Evolutionary conservation across 92 coral and sea anemone genomes (phyloP), one percentile per base, ranked within the genome.

Genomic region (Epizoanthus illoricatus): DNA sequence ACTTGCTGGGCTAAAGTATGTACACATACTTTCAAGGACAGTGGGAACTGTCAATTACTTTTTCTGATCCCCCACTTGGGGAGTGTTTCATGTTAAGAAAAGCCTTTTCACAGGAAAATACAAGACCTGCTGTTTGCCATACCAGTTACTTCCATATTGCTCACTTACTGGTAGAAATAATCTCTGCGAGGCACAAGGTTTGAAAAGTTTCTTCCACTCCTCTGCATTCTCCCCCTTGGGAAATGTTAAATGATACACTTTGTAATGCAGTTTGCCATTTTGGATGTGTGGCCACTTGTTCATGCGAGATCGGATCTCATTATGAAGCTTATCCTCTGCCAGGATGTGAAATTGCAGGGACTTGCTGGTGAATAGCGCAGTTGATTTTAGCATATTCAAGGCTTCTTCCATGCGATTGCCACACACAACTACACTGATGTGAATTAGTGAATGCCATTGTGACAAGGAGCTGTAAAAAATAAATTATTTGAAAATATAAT

Each of bases 141-240:
- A 19, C 20, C 40, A 15, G 67, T 24, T 10, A 45, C 17, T 8
- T 4, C 28, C 19, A 20, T 18, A 1, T 39, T 45, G 65, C 21
- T 2, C 65, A 87, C 94, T 91, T 83, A 97, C 99, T 69, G 87
- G 84, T 19, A 97, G 89, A 85, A 97, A 97, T 16, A 97, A 67
- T 84, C 99, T 79, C 80, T 97, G 98, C 13, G 98, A 80, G 49
- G 99, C 98, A 87, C 99, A 97, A 16, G 94, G 93, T 80, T 97
- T 97, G 85, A 97, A 97, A 13, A 97, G 84, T 18, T 66, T 86
- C 68, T 94, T 97, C 99, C 99, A 97, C 33, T 82, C 91, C 21
- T 60, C 86, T 3, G 58, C 78, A 65, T 80, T 84, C 72, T 89
- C 88, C 17, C 91, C 94, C 60, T 69, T 18, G 16, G 99, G 98